Evolutionary conservation across 2,113 vertebrate species (phyloP), one percentile per base, ranked within the genome.

Genomic region (Hiodon tergisus): DNA sequence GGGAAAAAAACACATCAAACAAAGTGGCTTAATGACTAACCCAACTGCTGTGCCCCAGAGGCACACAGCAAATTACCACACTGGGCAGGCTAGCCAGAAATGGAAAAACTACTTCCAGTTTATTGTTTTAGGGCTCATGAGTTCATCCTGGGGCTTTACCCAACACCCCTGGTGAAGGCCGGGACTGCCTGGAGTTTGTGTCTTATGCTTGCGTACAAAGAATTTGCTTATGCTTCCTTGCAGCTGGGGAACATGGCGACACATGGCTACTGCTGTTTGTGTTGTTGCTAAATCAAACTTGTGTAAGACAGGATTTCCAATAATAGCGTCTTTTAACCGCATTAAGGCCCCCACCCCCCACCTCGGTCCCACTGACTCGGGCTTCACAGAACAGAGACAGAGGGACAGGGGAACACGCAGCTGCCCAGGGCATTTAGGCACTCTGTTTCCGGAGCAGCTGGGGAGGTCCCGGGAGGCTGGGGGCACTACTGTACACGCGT

Each of bases 291-390:
- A 82, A 87, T 82, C 69, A 72, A 54, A 54, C 83, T 89, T 89
- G 86, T 81, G 81, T 79, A 88, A 89, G 76, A 84, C 86, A 86
- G 85, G 84, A 88, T 85, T 80, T 88, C 85, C 84, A 85, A 83
- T 80, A 84, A 84, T 87, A 86, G 81, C 77, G 59, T 3, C 63
- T 74, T 17, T 4, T 69, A 73, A 78, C 87, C 84, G 80, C 85
- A 84, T 83, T 67, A 59, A 73, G 62, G 58, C 31, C 53, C 59
- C 67, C 6, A 6, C 10, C 58, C 48, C 3, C 46, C 17, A 17
- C 13, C 4, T 72, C 72, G 67, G 50, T 55, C 47, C 71, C 69
- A 77, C 77, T 76, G 59, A 73, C 51, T 16, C 63, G 72, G 65
- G 72, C 48, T 2, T 16, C 17, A 10, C 17, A 17, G 5, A 31